Evolutionary conservation across 2,888 invertebrate species (phyloP).

Genomic region (Eudemis profundana): DNA sequence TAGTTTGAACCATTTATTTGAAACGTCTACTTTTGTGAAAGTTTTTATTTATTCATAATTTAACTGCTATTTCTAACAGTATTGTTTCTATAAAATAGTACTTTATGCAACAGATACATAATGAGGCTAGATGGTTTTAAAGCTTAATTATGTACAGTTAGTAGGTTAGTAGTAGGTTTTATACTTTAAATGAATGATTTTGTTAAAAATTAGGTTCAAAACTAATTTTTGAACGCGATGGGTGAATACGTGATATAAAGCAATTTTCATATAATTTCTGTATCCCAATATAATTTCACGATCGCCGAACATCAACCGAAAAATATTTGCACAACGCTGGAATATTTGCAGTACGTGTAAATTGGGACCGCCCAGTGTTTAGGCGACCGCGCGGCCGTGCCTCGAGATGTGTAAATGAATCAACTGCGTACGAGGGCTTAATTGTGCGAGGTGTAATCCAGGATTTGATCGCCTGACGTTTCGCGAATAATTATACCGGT

Average conservation of each 20-base stretch:
- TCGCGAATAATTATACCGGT: slow-evolving; percentile 61
- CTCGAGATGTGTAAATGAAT: slow-evolving; percentile 47
- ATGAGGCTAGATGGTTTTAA: too few species aligned
- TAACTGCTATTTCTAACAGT: not conserved
- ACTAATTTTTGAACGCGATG: too few species aligned
- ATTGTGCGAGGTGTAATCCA: slow-evolving; percentile 52
- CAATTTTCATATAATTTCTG: slow-evolving; percentile 2
- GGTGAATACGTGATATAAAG: not conserved
- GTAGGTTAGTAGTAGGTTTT: too few species aligned
- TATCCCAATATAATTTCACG: slow-evolving; percentile 10
- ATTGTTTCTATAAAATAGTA: too few species aligned
- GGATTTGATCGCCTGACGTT: slow-evolving; percentile 57
- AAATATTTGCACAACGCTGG: slow-evolving; percentile 41
- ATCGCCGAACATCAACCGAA: slow-evolving; percentile 4
- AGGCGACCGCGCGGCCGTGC: slow-evolving; percentile 48
- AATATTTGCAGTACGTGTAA: slow-evolving; percentile 49
- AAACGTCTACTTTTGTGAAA: not conserved
- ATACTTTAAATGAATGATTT: too few species aligned
- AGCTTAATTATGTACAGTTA: too few species aligned
- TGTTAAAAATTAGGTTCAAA: too few species aligned
- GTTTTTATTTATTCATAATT: not conserved
- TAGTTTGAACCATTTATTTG: not conserved
- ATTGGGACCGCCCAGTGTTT: slow-evolving; percentile 44
- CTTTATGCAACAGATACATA: too few species aligned
- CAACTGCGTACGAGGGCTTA: slow-evolving; percentile 50